These are phyloP conservation scores for Norana najaformis DNA, from an alignment of 2,888 invertebrate species.

Conservation along the genomic window DNA sequence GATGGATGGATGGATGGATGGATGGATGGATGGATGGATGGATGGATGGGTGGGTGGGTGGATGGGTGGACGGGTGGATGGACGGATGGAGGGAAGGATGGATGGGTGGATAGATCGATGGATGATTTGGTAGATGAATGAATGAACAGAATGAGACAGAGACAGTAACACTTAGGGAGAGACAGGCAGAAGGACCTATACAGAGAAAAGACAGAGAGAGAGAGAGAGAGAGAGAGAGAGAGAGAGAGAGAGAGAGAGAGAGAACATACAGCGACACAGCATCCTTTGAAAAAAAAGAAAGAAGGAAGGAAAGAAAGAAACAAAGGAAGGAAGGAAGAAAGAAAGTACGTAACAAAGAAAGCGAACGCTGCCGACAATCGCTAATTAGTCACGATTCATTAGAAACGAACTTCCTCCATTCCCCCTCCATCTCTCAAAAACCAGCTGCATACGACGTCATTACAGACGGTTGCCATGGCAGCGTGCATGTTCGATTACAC, in stretches of 20 bases:
- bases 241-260: background rate
- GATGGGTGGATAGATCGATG: no score
- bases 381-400: background rate
- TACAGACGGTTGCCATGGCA: background rate
- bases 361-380: background rate
- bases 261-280: no score
- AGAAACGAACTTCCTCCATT: background rate
- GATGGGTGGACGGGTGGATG: no score
- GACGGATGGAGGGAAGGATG: no score
- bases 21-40: no score
- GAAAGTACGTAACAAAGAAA: background rate
- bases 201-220: background rate
- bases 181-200: background rate
- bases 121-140: no score
- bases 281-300: no score
- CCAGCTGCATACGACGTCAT: background rate
- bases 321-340: background rate
- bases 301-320: background rate
- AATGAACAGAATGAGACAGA: background rate
- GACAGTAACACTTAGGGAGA: background rate
- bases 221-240: no score
- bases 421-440: background rate
- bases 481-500: background rate
- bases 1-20: no score
- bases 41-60: no score